Evolutionary conservation across 2,113 vertebrate genomes (phyloP), one percentile per base, ranked within the genome.

Genomic region (Andinoacara biseriatus): DNA sequence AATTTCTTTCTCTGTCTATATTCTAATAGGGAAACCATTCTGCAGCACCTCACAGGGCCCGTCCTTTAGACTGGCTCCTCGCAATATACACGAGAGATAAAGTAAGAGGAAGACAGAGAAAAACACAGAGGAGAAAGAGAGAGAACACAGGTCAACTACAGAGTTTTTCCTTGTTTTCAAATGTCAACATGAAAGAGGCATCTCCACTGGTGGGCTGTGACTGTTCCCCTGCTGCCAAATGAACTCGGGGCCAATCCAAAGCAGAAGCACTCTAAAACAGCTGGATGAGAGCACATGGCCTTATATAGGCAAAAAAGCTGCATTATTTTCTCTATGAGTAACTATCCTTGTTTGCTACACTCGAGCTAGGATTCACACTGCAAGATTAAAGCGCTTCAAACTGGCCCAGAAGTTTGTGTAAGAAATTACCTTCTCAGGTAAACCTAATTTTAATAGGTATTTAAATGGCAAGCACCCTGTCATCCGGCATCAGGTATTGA

Each of bases 81-180:
- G 81, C 20, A 43, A 74, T 33, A 67, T 38, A 75, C 22, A 74
- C 81, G 31, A 61, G 22, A 17, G 35, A 65, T 33, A 86, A 86
- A 69, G 69, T 24, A 76, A 77, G 59, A 78, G 57, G 69, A 80
- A 76, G 46, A 75, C 58, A 65, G 49, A 72, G 65, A 83, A 86
- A 81, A 79, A 87, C 74, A 82, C 80, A 59, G 29, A 58, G 56
- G 24, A 79, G 56, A 69, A 72, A 54, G 31, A 79, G 56, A 78
- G 74, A 58, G 74, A 88, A 82, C 89, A 87, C 80, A 85, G 92
- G 92, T 94, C 91, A 94, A 93, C 60, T 60, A 85, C 69, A 35
- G 81, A 91, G 87, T 81, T 90, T 91, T 92, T 92, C 65, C 88
- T 86, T 90, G 80, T 94, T 92, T 86, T 84, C 83, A 94, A 91